Conservation (phyloP, 2,888 invertebrate genomes). For the Chalcis sispes region DNA sequence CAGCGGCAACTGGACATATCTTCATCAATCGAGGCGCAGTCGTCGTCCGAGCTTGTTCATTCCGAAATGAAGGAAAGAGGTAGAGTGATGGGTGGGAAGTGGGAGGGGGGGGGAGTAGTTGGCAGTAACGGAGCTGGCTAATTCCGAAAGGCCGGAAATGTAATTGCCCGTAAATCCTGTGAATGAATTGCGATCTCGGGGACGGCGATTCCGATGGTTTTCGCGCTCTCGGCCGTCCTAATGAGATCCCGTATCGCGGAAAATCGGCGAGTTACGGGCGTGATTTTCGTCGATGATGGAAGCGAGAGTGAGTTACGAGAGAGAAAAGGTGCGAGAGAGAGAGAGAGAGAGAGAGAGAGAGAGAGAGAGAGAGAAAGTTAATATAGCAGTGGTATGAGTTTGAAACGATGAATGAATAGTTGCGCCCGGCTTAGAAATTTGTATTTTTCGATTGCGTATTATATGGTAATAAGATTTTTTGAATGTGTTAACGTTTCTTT, state of each 20-base stretch:
- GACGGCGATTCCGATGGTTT: neutral
- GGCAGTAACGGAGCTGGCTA: conserved; percentile 15
- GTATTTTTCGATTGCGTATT: no score
- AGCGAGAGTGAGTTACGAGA: neutral
- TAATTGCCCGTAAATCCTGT: conserved; percentile 53
- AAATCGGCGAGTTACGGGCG: conserved; percentile 25
- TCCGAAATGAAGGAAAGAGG: neutral
- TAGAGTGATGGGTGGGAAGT: conserved; percentile 7
- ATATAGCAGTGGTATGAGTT: no score
- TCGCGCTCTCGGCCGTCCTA: conserved; percentile 11
- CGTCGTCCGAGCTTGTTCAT: no score
- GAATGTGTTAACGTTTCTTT: no score
- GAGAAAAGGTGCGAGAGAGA: neutral
- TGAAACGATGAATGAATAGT: no score
- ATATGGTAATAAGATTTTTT: no score
- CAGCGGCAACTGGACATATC: no score
- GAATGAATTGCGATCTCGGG: conserved; percentile 43
- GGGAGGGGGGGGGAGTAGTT: neutral
- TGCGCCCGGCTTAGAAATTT: no score
- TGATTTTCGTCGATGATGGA: neutral
- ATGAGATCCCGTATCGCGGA: conserved; percentile 39
- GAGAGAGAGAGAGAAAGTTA: no score
- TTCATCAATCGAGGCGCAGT: no score
- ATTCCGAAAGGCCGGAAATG: conserved; percentile 42
- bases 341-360: neutral